These are phyloP conservation scores for Zosterops borbonicus DNA, from an alignment of 2,113 vertebrate genomes.

Conservation along the genomic window DNA sequence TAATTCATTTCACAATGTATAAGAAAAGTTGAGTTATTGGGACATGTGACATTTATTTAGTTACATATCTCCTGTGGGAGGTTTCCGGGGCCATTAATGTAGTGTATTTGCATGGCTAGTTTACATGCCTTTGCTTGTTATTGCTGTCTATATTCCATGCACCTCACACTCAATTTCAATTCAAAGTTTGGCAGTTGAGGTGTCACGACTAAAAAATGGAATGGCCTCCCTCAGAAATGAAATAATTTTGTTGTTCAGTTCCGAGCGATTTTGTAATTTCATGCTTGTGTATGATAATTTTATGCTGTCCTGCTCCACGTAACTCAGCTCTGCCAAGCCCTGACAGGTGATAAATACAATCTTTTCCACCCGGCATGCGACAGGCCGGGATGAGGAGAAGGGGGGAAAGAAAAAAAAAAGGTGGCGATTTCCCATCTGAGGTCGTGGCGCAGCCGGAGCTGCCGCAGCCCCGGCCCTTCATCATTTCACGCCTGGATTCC, in stretches of 20 bases:
- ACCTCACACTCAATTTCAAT: conserved; percentile 82
- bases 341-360: conserved; percentile 99
- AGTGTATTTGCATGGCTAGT: conserved; percentile 79
- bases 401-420: neutral
- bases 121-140: conserved; percentile 79
- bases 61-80: conserved; percentile 73
- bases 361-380: conserved; percentile 90
- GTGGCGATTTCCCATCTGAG: conserved; percentile 73
- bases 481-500: conserved; percentile 86
- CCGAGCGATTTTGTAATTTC: conserved; percentile 99
- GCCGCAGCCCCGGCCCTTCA: conserved; percentile 63
- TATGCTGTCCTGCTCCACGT: conserved; percentile 99
- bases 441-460: conserved; percentile 70
- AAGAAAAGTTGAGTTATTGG: conserved; percentile 67
- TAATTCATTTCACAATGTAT: conserved; percentile 42
- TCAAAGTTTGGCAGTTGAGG: conserved; percentile 84
- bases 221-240: conserved; percentile 88
- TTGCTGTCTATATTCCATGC: conserved; percentile 76
- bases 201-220: conserved; percentile 91
- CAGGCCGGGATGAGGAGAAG: conserved; percentile 78
- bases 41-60: conserved; percentile 79
- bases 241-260: conserved; percentile 99
- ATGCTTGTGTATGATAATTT: conserved; percentile 99
- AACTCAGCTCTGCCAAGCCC: conserved; percentile 98
- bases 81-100: conserved; percentile 71